Conservation (phyloP, 2,113 vertebrate genomes). For the Vulpes lagopus region DNA sequence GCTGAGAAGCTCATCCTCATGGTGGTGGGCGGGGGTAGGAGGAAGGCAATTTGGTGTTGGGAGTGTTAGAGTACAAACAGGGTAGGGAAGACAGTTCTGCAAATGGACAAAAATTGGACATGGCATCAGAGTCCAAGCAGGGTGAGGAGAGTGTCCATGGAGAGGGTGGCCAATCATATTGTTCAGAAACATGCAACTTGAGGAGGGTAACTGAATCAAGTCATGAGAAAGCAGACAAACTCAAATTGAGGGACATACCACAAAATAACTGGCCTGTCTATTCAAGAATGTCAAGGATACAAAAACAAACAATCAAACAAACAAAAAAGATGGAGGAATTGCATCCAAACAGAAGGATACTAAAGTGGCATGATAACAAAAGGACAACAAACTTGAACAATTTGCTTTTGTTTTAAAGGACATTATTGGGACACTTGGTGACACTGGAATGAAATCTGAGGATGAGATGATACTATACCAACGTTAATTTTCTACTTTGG, state of each 20-base stretch:
- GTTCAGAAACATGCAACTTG: neutral
- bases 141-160: neutral
- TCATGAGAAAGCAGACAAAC: neutral
- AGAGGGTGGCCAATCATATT: accelerated
- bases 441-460: neutral
- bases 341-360: neutral
- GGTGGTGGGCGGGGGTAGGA: too few relatives aligned
- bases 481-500: neutral
- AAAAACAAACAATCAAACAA: neutral
- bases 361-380: neutral
- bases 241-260: neutral
- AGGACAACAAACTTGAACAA: neutral
- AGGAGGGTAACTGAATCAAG: neutral
- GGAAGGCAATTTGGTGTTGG: neutral
- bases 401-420: neutral
- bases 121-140: neutral
- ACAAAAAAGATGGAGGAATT: neutral
- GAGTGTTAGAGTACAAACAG: neutral
- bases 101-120: neutral
- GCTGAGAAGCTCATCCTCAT: neutral
- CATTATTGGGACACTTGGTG: too few relatives aligned
- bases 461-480: neutral
- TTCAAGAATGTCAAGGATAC: neutral
- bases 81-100: neutral
- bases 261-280: neutral